phyloP scores from a whole-genome alignment of 1,140 invertebrate species.

The Diachasmimorpha longicaudata region DNA sequence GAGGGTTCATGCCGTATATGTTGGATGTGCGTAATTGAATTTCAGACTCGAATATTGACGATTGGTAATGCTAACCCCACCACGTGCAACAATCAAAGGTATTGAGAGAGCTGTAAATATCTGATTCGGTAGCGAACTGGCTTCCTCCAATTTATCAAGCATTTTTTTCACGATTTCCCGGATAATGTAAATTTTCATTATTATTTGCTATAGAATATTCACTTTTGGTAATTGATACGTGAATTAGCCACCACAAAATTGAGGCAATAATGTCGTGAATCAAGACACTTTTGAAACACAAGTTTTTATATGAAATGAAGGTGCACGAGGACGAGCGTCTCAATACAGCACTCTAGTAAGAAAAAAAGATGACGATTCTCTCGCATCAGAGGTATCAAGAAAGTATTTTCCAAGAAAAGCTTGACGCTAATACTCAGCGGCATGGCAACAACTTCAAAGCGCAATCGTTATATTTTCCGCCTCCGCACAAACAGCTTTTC shows the following conservation, averaged over 20 bases:
- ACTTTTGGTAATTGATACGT: too few species aligned
- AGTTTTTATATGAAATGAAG: background rate
- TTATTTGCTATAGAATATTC: too few species aligned
- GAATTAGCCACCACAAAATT: too few species aligned
- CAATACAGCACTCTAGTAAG: background rate
- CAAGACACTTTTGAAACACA: background rate
- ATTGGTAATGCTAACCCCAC: background rate
- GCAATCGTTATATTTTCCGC: background rate
- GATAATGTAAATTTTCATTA: background rate
- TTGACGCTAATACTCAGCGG: background rate
- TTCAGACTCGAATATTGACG: constrained; percentile 36
- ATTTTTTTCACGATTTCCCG: background rate
- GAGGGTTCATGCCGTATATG: constrained; percentile 44
- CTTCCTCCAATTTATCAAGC: background rate
- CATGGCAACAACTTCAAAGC: background rate
- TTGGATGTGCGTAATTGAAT: constrained; percentile 47
- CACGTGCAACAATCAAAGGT: background rate
- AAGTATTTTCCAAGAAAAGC: background rate
- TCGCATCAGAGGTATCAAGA: background rate
- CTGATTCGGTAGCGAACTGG: background rate
- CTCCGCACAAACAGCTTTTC: background rate
- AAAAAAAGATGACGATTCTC: background rate
- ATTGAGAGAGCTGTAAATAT: background rate
- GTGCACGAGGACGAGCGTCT: background rate
- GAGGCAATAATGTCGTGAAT: too few species aligned